phyloP scores from a whole-genome alignment of 2,888 invertebrate genomes.

The Byasa hedistus region DNA sequence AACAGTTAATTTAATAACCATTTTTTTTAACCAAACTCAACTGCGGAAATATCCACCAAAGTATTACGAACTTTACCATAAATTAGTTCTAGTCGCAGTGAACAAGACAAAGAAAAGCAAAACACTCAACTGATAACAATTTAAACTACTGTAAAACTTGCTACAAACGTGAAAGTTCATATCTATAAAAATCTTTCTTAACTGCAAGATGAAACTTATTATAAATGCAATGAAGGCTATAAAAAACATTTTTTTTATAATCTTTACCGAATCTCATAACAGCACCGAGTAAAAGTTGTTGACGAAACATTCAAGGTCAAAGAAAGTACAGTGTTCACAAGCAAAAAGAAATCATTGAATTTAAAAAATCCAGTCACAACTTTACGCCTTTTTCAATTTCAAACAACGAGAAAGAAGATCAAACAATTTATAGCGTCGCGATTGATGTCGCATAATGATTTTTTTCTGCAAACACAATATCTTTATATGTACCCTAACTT shows the following conservation, averaged over 20 bases:
- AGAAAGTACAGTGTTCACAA: conserved; percentile 22
- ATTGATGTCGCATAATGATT: conserved; percentile 51
- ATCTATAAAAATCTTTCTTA: not conserved
- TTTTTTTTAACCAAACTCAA: no score
- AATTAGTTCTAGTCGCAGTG: no score
- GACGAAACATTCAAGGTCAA: conserved; percentile 18
- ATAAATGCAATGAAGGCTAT: not conserved
- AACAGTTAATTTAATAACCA: no score
- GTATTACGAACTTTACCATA: no score
- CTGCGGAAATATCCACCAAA: no score
- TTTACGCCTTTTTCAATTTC: conserved; percentile 54
- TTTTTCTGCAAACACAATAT: conserved; percentile 30
- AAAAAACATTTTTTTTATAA: conserved; percentile 4
- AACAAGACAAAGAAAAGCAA: no score
- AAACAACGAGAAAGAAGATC: conserved; percentile 38
- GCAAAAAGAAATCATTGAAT: conserved; percentile 25
- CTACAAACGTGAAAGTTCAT: no score
- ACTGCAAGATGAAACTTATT: not conserved
- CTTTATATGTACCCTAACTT: conserved; percentile 40
- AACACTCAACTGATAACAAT: no score
- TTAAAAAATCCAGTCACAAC: conserved; percentile 58
- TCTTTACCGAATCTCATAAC: conserved; percentile 3
- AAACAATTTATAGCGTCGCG: conserved; percentile 30
- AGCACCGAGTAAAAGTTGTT: conserved; percentile 24
- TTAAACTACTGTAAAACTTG: no score